Evolutionary conservation across 1,140 invertebrate species (phyloP), one percentile per base, ranked within the genome.

Genomic region (Ceratosolen solmsi): DNA sequence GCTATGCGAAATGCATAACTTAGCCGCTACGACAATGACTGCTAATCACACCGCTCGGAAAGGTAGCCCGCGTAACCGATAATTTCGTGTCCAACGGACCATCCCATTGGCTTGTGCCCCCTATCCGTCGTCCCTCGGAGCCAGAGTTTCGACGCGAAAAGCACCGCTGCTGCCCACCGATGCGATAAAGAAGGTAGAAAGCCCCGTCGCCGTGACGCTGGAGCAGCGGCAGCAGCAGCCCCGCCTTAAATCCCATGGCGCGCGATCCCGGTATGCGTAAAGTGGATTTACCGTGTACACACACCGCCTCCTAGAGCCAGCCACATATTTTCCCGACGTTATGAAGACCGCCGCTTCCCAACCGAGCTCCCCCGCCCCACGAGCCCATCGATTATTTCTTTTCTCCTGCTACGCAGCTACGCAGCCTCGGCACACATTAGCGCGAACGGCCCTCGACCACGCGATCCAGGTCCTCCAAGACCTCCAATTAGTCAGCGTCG

Each of bases 281-380:
- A 79, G 79, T 82, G 75, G 80, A 81, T 79, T 84, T 84, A 79
- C 71, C 79, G 77, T 71, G 76, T 79, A 81, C 83, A 81, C 83
- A 78, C 74, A 46, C 41, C 58, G 46, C 46, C 75, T 75, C 74
- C 76, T 79, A 80, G 75, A 81, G 75, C 79, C 74, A 84, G 81
- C 71, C 71, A 84, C 73, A 76, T 80, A 83, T 84, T 82, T 84
- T 82, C 25, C 76, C 72, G 76, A 84, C 71, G 68, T 76, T 84
- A 84, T 74, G 79, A 80, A 74, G 68, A 56, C 82, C 74, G 46
- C 33, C 22, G 68, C 54, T 46, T 5, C 41, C 13, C 3, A 25
- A 49, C n/a, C 9, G 41, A 72, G 70, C 11, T 56, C 25, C 36
- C n/a, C n/a, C n/a, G 78, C 78, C 71, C 8, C 13, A 20, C 25